phyloP scores from a whole-genome alignment of 2,797 vertebrate species.

The Microcaecilia unicolor region DNA sequence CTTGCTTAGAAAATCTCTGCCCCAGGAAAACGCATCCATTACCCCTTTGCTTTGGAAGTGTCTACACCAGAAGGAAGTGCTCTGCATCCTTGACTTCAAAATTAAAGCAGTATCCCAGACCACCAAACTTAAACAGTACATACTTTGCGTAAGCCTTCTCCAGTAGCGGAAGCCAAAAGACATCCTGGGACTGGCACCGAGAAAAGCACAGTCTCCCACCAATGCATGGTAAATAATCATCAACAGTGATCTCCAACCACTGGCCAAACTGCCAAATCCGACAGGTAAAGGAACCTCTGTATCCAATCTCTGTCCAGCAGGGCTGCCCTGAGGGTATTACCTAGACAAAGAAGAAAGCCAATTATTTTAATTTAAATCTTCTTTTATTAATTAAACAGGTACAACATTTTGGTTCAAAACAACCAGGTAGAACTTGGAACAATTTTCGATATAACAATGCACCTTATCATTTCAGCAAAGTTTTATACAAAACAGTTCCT shows the following conservation, averaged over 20 bases:
- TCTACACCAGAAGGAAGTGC: background rate
- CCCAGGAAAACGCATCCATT: too few species aligned
- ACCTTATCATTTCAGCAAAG: too few species aligned
- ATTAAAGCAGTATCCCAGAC: too few species aligned
- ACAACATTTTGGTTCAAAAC: too few species aligned
- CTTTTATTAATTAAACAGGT: too few species aligned
- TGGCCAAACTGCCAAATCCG: conserved; percentile 78
- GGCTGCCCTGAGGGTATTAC: conserved; percentile 78
- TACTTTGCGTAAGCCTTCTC: conserved; percentile 96
- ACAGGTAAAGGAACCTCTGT: conserved; percentile 74
- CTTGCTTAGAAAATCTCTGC: too few species aligned
- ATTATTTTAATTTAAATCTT: background rate
- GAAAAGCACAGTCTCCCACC: conserved; percentile 83
- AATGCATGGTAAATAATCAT: conserved; percentile 84
- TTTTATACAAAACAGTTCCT: too few species aligned
- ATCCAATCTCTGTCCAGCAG: conserved; percentile 68
- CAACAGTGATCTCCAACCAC: conserved; percentile 82
- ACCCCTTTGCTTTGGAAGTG: background rate
- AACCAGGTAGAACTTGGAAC: too few species aligned
- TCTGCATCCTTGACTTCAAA: background rate
- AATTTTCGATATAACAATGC: too few species aligned
- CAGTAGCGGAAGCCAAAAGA: conserved; percentile 89
- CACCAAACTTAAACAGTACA: background rate
- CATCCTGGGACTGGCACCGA: conserved; percentile 70
- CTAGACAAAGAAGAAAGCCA: conserved; percentile 34